Percentiles rank a stretch among this genome's conserved stretches.
phyloP scores from a whole-genome alignment of 30 jellyfish, hydroid and myxozoan species.

The Pelagia noctiluca region DNA sequence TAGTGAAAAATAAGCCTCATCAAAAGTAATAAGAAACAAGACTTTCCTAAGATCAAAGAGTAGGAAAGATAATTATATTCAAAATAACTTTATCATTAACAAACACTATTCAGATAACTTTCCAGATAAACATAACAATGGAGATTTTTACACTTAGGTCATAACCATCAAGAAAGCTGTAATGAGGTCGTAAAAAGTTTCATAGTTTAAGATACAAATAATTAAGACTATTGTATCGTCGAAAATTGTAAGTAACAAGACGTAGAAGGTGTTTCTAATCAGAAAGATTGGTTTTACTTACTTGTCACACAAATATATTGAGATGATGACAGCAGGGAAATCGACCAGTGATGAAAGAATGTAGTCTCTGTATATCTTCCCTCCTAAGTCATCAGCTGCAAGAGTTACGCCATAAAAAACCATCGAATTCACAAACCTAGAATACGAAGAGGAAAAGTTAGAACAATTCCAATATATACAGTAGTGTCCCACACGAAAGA shows the following conservation, averaged over 20 bases:
- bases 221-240: no score
- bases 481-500: neutral
- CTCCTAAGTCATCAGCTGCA: slow-evolving; percentile 94
- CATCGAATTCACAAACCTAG: slow-evolving; percentile 78
- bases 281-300: no score
- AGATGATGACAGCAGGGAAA: slow-evolving; percentile 78
- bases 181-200: neutral
- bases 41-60: no score
- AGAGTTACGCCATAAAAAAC: slow-evolving; percentile 79
- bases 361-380: slow-evolving; percentile 73
- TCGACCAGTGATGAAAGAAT: slow-evolving; percentile 76
- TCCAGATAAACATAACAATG: neutral
- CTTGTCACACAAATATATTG: slow-evolving; percentile 73
- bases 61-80: no score
- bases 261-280: no score
- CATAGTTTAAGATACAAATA: no score
- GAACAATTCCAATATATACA: no score
- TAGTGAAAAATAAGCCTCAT: no score
- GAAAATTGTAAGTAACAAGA: no score
- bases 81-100: no score
- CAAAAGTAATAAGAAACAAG: no score
- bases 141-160: neutral
- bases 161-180: neutral
- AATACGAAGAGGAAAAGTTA: neutral
- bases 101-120: no score